Base-by-base conservation (phyloP, 1,140 invertebrate species). In the Pygmarrhopalites habei region DNA sequence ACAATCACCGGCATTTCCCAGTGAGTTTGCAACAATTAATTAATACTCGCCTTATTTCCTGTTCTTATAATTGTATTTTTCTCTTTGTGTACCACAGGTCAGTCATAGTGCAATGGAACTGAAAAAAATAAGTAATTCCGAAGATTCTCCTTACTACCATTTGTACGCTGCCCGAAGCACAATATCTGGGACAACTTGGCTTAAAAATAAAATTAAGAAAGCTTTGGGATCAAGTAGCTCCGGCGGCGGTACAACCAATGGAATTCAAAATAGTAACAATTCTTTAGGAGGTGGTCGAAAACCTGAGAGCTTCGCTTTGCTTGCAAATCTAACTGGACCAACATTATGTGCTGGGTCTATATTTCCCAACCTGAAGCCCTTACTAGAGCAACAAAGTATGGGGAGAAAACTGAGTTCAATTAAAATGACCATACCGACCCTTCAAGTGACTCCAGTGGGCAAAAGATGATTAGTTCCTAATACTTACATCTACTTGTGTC, bases 311-410 rank as follows among this genome's bases (percentile, higher is more conserved):
- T 70, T 25, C 73, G 81, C 81, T 14, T 43, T 69, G 2, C 82
- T 84, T 65, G 39, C 61, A 7, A 67, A 67, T 49, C 72, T 85
- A 17, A 83, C 82, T 3, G 80, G 79, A 35, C 82, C 83, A 0
- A 82, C 82, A 0, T 75, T 84, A 2, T 84, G 83, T 72, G 83
- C 82, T 3, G 81, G 81, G 61, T 80, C 81, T 52, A 81, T 83
- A 0, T 75, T 84, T 49, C 82, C 82, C 17, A 61, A 58, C 4
- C 67, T 67, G 17, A 64, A 70, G 77, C 78, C 67, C 71, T 73
- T 49, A 70, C 73, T 41, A 74, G 78, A 60, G 71, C 72, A 26
- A 72, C 74, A 28, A 73, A 72, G 68, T 64, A 35, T 76, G 78
- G 1, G 78, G 29, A 81, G 23, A 78, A 80, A 2, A 76, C 78